phyloP scores from a whole-genome alignment of 2,797 vertebrate genomes.

The Tamandua tetradactyla region DNA sequence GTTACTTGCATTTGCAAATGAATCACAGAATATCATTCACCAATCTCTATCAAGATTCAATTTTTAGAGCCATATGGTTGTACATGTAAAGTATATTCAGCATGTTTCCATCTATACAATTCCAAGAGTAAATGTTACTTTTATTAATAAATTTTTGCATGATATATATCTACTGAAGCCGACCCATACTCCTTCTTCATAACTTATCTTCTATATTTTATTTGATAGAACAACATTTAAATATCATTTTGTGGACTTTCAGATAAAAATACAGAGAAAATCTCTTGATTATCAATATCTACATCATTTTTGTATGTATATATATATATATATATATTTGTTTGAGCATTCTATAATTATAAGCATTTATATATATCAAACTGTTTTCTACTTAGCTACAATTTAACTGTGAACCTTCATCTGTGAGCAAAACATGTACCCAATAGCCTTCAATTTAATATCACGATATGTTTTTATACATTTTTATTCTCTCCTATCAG shows the following conservation, averaged over 20 bases:
- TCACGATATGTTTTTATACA: background rate
- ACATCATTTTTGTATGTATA: background rate
- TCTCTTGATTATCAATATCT: background rate
- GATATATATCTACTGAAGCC: background rate
- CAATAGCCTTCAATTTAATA: constrained; percentile 6
- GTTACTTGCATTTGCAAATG: constrained; percentile 25
- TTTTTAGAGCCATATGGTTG: constrained; percentile 20
- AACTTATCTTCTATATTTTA: background rate
- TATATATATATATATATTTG: background rate
- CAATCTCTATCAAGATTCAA: background rate
- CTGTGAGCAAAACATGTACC: background rate
- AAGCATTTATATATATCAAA: background rate
- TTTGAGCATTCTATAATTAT: background rate
- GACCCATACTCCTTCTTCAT: background rate
- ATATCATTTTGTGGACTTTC: background rate
- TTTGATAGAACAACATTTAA: background rate
- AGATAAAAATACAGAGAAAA: background rate
- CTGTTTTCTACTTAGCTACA: constrained; percentile 10
- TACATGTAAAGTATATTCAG: background rate
- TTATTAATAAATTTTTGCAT: background rate
- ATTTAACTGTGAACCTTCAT: background rate
- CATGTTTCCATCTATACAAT: background rate
- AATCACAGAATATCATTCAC: background rate
- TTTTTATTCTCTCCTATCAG: background rate
- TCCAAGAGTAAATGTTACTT: background rate